Evolutionary conservation across 1,140 invertebrate species (phyloP), one percentile per base, ranked within the genome.

Genomic region (Drosophila quadrilineata): DNA sequence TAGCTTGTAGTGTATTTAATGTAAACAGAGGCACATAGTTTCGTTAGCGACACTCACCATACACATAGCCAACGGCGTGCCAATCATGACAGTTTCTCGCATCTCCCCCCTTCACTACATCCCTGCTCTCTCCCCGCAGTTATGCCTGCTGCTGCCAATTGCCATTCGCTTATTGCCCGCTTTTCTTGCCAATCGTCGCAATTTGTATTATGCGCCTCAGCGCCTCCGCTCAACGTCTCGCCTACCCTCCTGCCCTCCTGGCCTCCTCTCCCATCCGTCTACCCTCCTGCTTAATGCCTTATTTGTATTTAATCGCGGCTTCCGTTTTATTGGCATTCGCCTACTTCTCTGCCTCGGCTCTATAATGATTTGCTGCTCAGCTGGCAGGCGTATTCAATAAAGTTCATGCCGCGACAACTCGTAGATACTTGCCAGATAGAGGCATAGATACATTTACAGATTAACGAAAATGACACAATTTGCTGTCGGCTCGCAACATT

Each of bases 261-360:
- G n/a, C n/a, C n/a, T n/a, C n/a, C n/a, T n/a, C n/a, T n/a, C n/a
- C n/a, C n/a, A n/a, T n/a, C n/a, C n/a, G n/a, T n/a, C n/a, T n/a
- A n/a, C 17, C 36, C 17, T 75, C 70, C 70, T 66, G 84, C 79
- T 85, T 85, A 85, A 85, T 85, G 79, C 66, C 79, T 85, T 85
- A 85, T 85, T 85, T 85, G 80, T 85, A 85, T 85, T 85, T 85
- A 85, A 85, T 85, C 79, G 79, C 74, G 74, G 79, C 79, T 85
- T 85, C 67, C 80, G 53, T 85, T 85, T 82, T 80, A 85, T 62
- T 82, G 79, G 73, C 73, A 73, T 49, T 38, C 40, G 36, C 43
- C 26, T 35, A 36, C 4, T 28, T 21, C 26, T 40, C 43, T 28
- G 2, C 24, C n/a, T 22, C 21, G 38, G 22, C 3, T 28, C 26